Base-by-base conservation (phyloP, 2,113 vertebrate genomes). In the Thamnaconus septentrionalis region DNA sequence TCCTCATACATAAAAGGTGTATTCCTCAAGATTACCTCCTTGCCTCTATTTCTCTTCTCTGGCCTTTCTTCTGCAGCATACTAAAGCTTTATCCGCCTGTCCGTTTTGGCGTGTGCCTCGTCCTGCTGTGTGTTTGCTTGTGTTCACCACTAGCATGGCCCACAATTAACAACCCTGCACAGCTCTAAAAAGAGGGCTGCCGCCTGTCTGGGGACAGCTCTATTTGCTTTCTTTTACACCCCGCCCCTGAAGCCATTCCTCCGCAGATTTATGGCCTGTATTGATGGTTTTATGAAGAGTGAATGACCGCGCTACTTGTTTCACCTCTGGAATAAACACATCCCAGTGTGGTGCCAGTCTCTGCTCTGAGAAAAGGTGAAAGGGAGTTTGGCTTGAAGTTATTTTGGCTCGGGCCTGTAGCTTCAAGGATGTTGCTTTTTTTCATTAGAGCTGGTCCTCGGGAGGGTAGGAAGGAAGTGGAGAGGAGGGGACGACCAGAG, bases 371-470 rank as follows among this genome's bases (percentile, higher is more conserved):
- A 57, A 56, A 66, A 76, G 53, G 7, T 39, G 9, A 3, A 40
- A 39, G 7, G 5, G 8, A 3, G 40, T 40, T 3, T 55, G 0
- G 7, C 18, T 42, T 18, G 44, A 12, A 69, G 45, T 47, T 71
- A 62, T 62, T 83, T 72, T 78, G 73, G 68, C 69, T 72, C 18
- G 18, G 18, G 18, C 18, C 18, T 31, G 18, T 31, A 31, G 18
- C 73, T 81, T 76, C 78, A 61, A 75, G 61, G 70, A 65, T 59
- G 54, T 42, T 78, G 58, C 66, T 31, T 31, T 67, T 75, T 82
- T 60, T 81, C 69, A 83, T 87, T 75, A 83, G 71, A 56, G 61
- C 73, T 43, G 60, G 69, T 67, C 66, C 48, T 18, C 67, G 53
- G 61, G 46, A 79, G 41, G 55, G 31, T 71, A 76, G 77, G 74